A percentile compares a stretch with the other conserved stretches of the same genome.
Conservation (phyloP, 2,888 invertebrate genomes). For the Drosophila demipolita region DNA sequence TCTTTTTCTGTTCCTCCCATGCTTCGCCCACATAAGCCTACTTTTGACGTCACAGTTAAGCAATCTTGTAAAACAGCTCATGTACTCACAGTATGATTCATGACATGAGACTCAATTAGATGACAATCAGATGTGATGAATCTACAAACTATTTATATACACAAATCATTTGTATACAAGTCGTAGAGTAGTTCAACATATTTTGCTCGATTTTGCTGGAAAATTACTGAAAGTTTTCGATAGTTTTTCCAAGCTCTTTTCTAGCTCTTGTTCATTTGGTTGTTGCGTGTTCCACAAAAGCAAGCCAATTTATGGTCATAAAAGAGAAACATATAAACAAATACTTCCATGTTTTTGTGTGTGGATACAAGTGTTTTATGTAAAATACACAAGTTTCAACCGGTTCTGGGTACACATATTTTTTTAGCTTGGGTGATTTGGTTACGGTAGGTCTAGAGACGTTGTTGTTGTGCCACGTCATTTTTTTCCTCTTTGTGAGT, state of each 20-base stretch:
- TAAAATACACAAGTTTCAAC: conserved; percentile 49
- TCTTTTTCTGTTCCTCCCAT: not conserved
- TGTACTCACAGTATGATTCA: conserved; percentile 52
- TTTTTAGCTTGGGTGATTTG: conserved; percentile 20
- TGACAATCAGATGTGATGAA: conserved; percentile 29
- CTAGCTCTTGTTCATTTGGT: conserved; percentile 1
- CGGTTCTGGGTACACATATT: conserved; percentile 52
- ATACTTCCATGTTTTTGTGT: conserved; percentile 13
- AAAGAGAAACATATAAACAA: conserved; percentile 31
- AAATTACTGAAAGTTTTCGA: conserved; percentile 4
- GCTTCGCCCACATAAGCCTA: conserved; percentile 10
- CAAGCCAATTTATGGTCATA: conserved; percentile 43
- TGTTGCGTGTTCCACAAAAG: conserved; percentile 33
- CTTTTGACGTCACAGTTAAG: conserved; percentile 62
- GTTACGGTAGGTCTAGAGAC: conserved; percentile 49
- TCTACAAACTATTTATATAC: conserved; percentile 48
- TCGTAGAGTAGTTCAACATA: not conserved
- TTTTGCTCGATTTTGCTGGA: not conserved
- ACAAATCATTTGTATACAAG: conserved; percentile 5
- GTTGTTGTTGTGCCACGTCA: conserved; percentile 67
- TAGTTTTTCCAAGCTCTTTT: conserved; percentile 27
- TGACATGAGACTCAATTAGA: conserved; percentile 22
- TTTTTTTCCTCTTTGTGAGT: conserved; percentile 17
- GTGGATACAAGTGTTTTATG: conserved; percentile 1
- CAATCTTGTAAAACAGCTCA: conserved; percentile 20